Base-by-base conservation (phyloP, 2,797 vertebrate species). In the Percopsis omiscomaycus region DNA sequence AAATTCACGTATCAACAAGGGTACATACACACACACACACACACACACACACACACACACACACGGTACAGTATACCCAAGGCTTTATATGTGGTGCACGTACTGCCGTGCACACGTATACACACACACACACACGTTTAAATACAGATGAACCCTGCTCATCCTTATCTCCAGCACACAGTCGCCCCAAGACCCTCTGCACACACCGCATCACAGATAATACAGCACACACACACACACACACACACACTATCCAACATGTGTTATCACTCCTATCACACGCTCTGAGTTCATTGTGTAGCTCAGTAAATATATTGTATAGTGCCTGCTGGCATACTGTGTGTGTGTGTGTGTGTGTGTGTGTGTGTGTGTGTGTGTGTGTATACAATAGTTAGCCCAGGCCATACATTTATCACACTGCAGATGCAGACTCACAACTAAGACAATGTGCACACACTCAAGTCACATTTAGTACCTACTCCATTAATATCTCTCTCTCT, bases 111-210 rank as follows among this genome's bases (percentile, higher is more conserved):
- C 32, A 37, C 32, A 37, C 2, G 32, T 8, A 37, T 8, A 37
- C 32, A 37, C 32, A 37, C 65, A 51, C 66, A 73, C 62, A 63
- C 69, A 75, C 59, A 68, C 70, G 28, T 77, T 84, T 81, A 86
- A 80, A 87, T 79, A 82, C 67, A 76, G 78, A 86, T 89, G 82
- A 89, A 83, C 84, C 80, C 85, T 73, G 69, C 77, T 77, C 57
- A 69, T 61, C 65, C 88, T 92, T 93, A 93, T 93, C 92, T 92
- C 77, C 68, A 67, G 80, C 59, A 71, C 84, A 89, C 91, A 93
- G 90, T 88, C 67, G 77, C 86, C 86, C 84, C 80, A 81, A 87
- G 83, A 85, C 85, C 86, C 82, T 80, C 82, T 84, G 86, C 81
- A 81, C 73, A 74, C 62, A 68, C 77, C 69, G 80, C 47, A 54